Conservation (phyloP, 1,140 invertebrate genomes). For the Drosophila tsacasi region DNA sequence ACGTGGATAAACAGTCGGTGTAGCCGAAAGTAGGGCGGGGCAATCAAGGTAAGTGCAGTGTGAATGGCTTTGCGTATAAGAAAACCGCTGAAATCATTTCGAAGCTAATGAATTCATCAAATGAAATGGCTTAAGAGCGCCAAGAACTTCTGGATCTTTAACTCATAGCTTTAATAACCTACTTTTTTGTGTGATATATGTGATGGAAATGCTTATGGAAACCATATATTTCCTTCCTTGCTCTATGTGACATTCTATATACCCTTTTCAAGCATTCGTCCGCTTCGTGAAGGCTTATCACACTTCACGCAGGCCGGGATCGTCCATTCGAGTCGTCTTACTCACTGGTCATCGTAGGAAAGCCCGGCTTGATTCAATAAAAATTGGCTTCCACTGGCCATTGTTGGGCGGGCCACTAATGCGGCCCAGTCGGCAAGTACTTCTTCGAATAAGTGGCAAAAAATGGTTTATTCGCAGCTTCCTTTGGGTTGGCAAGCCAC, state of each 20-base stretch:
- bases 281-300: constrained; percentile 15
- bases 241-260: background rate
- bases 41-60: constrained; percentile 37
- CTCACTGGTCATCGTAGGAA: constrained; percentile 32
- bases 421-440: constrained; percentile 65
- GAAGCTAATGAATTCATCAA: background rate
- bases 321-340: constrained; percentile 18
- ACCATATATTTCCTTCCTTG: too few species aligned
- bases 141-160: too few species aligned
- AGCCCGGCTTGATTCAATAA: constrained; percentile 60
- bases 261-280: background rate
- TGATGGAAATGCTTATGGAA: background rate
- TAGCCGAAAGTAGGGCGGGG: constrained; percentile 4
- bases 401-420: constrained; percentile 74
- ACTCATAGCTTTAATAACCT: background rate
- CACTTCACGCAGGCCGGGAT: constrained; percentile 21
- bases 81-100: background rate
- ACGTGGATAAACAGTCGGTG: constrained; percentile 23
- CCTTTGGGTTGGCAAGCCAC: constrained; percentile 11
- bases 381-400: constrained; percentile 67
- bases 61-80: constrained; percentile 9
- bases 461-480: constrained; percentile 44
- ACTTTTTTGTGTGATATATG: background rate
- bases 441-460: constrained; percentile 60
- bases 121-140: background rate